Evolutionary conservation across 2,888 invertebrate species (phyloP), one percentile per base, ranked within the genome.

Genomic region (Cheilosia grossa): DNA sequence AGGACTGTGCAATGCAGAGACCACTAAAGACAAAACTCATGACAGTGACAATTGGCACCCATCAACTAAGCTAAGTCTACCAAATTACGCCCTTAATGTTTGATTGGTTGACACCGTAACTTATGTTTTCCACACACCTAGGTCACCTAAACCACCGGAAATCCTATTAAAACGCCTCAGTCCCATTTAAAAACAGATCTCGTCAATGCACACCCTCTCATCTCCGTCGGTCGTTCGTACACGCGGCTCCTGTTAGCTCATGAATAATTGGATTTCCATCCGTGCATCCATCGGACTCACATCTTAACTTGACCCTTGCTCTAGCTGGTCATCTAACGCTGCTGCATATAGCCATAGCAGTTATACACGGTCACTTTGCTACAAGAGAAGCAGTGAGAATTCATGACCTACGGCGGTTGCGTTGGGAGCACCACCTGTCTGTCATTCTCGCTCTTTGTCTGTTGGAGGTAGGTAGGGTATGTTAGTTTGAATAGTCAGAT

Each of bases 341-440:
- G 40, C 66, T 33, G 17, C 64, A 51, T 66, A 49, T 53, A 54
- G 80, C 51, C 66, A 56, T 63, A 63, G 51, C 78, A 78, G 69
- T 83, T 79, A 37, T 13, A 74, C 74, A 74, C 69, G 79, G 56
- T 79, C 82, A 73, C 73, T 78, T 82, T 78, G 56, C 73, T 66
- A 40, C 56, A 59, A 44, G 64, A 64, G 37, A 53, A 33, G 53
- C 51, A 51, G 40, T 40, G 59, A 59, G 66, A 73, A 73, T 63
- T 63, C 82, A 78, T 67, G 73, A 40, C 42, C 78, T 72, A 78
- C 64, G 64, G 58, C 63, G 47, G 15, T 24, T 21, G 15, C 13
- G 44, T 70, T 53, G 40, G 61, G 70, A 66, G 59, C 66, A 82
- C 37, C 72, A 82, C 77, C 66, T 77, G 77, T 77, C 66, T 44